phyloP scores from a whole-genome alignment of 2,797 vertebrate species.

The Falco naumanni region DNA sequence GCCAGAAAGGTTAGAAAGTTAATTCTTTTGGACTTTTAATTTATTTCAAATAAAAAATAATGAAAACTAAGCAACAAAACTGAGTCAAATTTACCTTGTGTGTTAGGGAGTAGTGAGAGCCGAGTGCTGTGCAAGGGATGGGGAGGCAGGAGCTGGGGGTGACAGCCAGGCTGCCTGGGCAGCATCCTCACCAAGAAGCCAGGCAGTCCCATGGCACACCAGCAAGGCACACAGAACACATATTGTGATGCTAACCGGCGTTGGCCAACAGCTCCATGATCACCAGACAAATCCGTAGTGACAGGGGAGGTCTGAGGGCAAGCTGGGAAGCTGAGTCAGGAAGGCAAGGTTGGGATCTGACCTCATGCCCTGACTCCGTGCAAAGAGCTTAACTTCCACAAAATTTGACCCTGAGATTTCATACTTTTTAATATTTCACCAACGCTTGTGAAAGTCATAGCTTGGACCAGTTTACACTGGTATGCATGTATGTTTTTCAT shows the following conservation, averaged over 20 bases:
- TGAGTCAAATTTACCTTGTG: not conserved
- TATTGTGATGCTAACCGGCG: not conserved
- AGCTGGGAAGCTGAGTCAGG: not conserved
- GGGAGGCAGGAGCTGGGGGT: not conserved
- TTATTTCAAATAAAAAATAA: not conserved
- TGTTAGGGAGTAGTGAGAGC: not conserved
- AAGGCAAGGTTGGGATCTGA: not conserved
- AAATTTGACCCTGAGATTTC: not conserved
- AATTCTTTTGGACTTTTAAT: not conserved
- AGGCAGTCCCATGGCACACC: accelerated
- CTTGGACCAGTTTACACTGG: not conserved
- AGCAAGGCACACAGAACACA: not conserved
- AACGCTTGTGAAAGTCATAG: not conserved
- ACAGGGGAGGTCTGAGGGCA: not conserved
- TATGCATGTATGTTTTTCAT: not conserved
- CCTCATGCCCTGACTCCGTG: not conserved
- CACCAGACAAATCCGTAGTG: not conserved
- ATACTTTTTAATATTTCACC: not conserved
- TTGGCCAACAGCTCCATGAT: not conserved
- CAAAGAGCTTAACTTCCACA: not conserved
- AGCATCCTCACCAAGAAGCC: accelerated
- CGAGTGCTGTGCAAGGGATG: not conserved
- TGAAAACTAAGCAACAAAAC: not conserved
- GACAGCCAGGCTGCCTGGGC: not conserved
- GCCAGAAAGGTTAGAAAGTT: not conserved